Conservation (phyloP, 1,140 invertebrate genomes). For the Chrysomallon squamiferum region DNA sequence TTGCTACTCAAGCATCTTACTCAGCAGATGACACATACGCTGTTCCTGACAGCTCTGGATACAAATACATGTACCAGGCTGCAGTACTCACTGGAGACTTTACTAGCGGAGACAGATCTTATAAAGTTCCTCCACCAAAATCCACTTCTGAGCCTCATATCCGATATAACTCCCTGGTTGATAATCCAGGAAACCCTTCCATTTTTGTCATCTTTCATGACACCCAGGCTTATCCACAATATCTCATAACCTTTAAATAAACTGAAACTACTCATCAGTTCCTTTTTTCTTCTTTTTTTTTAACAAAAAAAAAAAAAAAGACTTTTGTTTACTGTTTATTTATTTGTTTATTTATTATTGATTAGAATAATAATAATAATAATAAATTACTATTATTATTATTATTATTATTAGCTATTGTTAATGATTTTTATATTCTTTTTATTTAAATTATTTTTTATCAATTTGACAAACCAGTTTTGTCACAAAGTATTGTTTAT, state of each 20-base stretch:
- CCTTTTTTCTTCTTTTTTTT: too few species aligned
- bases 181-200: constrained; percentile 1
- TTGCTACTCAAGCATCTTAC: constrained; percentile 3
- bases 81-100: constrained; percentile 5
- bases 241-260: constrained; percentile 2
- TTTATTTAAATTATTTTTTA: too few species aligned
- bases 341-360: too few species aligned
- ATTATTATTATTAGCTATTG: too few species aligned
- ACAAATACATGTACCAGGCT: constrained; percentile 2
- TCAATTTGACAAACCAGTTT: too few species aligned
- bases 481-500: too few species aligned
- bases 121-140: constrained; percentile 1
- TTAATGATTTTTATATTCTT: too few species aligned
- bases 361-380: too few species aligned
- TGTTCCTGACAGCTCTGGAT: background rate
- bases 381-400: too few species aligned
- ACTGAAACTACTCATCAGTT: background rate
- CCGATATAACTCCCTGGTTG: constrained; percentile 4
- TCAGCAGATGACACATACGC: background rate
- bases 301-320: too few species aligned
- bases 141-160: background rate
- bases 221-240: background rate
- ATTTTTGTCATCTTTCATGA: constrained; percentile 10
- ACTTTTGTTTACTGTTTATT: too few species aligned
- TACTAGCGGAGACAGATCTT: background rate